Percentiles rank a stretch among this genome's conserved stretches.
Evolutionary conservation across 92 coral and sea anemone species (phyloP).

Genomic region (Heteractis magnifica): DNA sequence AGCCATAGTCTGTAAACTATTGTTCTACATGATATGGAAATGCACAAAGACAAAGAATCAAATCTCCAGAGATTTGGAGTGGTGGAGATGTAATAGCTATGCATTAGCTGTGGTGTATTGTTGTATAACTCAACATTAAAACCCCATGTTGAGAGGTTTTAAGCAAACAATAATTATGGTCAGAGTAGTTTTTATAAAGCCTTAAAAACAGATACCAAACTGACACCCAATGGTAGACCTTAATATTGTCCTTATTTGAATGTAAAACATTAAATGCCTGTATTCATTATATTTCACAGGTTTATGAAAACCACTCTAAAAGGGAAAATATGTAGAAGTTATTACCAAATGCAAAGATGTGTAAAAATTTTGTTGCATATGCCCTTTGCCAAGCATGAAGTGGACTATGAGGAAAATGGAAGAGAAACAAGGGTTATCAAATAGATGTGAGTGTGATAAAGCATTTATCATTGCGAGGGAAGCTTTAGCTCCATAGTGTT

Average conservation of each 20-base stretch:
- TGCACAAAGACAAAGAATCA: neutral
- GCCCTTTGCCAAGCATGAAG: neutral
- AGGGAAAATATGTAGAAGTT: neutral
- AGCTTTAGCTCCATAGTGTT: no score
- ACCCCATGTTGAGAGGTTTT: neutral
- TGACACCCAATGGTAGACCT: neutral
- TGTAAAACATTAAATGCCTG: neutral
- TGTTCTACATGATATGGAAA: neutral
- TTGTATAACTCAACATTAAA: neutral
- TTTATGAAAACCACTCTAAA: conserved; percentile 3
- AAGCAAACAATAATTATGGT: neutral
- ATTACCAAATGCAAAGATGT: neutral
- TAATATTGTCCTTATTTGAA: neutral
- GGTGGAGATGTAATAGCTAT: neutral
- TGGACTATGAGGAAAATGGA: neutral
- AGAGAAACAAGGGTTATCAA: neutral
- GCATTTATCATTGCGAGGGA: neutral
- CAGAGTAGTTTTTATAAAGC: neutral
- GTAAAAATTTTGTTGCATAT: neutral
- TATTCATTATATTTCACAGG: neutral
- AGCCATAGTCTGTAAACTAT: neutral
- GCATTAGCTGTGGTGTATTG: neutral
- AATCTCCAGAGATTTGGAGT: neutral
- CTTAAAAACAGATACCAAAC: neutral
- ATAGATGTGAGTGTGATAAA: neutral